Percentiles rank a stretch among this genome's conserved stretches.
Conservation (phyloP, 2,797 vertebrate species). For the Alauda arvensis region DNA sequence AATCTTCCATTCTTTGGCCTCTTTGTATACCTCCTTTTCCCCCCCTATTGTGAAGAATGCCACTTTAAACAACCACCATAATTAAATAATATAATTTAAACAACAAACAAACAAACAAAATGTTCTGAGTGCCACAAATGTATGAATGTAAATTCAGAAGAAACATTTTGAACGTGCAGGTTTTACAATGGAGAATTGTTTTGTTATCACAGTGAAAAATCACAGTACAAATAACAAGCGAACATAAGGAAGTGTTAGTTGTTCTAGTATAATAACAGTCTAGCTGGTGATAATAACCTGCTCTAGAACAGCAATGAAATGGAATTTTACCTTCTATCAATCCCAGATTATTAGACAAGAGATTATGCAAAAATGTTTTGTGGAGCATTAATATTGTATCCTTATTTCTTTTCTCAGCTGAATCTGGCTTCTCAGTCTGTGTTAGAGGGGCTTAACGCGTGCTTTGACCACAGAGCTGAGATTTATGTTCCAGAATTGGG, state of each 20-base stretch:
- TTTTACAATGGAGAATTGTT: not conserved
- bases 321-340: not conserved
- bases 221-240: not conserved
- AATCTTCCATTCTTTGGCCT: not conserved
- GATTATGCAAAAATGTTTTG: not conserved
- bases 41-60: not conserved
- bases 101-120: not conserved
- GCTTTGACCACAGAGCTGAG: slow-evolving; percentile 95
- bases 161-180: not conserved
- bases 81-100: not conserved
- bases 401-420: slow-evolving; percentile 65
- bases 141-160: not conserved
- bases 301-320: not conserved
- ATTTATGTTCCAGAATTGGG: slow-evolving; percentile 92
- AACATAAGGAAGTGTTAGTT: not conserved
- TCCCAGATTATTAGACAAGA: not conserved
- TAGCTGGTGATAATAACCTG: not conserved
- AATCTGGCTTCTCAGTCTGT: slow-evolving; percentile 97
- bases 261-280: not conserved
- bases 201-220: not conserved
- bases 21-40: not conserved
- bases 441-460: slow-evolving; percentile 93
- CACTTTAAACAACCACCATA: not conserved
- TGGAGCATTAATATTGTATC: not conserved
- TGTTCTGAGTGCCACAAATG: not conserved